Base-by-base conservation (phyloP, 37 sponge, comb jelly and placozoan species). In the Bolinopsis microptera region DNA sequence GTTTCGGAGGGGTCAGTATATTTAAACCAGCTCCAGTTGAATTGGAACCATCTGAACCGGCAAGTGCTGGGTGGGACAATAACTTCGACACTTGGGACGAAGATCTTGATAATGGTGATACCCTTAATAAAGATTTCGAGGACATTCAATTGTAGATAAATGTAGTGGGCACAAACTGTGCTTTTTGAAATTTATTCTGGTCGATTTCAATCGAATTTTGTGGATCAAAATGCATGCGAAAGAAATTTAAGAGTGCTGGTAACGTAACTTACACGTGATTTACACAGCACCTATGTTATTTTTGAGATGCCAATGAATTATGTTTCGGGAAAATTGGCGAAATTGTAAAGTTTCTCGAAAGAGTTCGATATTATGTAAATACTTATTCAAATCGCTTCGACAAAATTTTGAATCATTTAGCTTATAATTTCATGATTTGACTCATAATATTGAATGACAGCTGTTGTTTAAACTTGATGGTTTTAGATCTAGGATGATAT, bases 1-100 rank as follows among this genome's bases (percentile, higher is more conserved):
- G 30, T 41, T 86, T 40, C 90, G 90, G 90, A 26, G 90, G 90
- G 48, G 90, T 86, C 40, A 86, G 35, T 38, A 86, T 86, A 21
- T 86, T 86, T 48, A 38, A 86, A 39, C 90, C 90, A 3, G 61
- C 27, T 25, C 38, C 23, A 24, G 41, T 41, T 8, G 36, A 39
- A 48, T 40, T 39, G 90, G 90, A 38, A 25, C 25, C 30, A 0
- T 2, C 36, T 41, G 90, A 86, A 38, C 61, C 41, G 0, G 61
- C 0, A 24, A n/a, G 48, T 24, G 18, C 90, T 24, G 90, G 90
- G n/a, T 86, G 90, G 90, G 90, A 86, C 30, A 86, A 86, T 41
- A 48, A 86, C 30, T 86, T 86, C 36, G 90, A 40, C 23, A 26
- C 26, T 8, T 86, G 90, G 90, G 90, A 86, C 36, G 90, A 86